Evolutionary conservation across 2,797 vertebrate species (phyloP).

Genomic region (Eupleurogrammus muticus): DNA sequence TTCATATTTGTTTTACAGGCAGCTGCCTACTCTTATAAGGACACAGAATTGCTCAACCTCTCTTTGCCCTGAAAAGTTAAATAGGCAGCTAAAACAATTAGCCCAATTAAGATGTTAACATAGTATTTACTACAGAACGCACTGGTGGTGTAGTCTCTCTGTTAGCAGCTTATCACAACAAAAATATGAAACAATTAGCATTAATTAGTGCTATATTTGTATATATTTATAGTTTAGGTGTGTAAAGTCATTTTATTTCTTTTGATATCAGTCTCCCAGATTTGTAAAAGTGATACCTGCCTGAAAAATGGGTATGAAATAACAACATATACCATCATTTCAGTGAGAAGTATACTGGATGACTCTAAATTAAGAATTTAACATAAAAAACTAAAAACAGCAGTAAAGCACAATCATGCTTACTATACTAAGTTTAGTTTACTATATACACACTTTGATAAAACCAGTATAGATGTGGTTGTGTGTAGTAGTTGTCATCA

Average conservation of each 20-base stretch:
- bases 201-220: neutral
- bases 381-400: no score
- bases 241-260: neutral
- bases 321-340: no score
- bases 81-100: neutral
- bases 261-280: neutral
- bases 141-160: neutral
- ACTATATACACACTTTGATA: no score
- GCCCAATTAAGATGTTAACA: neutral
- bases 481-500: no score
- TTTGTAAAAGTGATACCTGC: no score
- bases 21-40: neutral
- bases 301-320: no score
- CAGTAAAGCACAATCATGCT: no score
- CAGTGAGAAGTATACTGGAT: no score
- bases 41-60: neutral
- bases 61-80: neutral
- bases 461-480: no score
- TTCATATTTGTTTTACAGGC: neutral
- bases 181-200: neutral
- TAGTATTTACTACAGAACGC: neutral
- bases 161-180: neutral
- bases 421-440: no score
- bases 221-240: neutral
- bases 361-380: no score